A percentile compares a stretch with the other conserved stretches of the same genome.
Conservation (phyloP, 64 coral and sea anemone genomes). For the Acropora yongei region DNA sequence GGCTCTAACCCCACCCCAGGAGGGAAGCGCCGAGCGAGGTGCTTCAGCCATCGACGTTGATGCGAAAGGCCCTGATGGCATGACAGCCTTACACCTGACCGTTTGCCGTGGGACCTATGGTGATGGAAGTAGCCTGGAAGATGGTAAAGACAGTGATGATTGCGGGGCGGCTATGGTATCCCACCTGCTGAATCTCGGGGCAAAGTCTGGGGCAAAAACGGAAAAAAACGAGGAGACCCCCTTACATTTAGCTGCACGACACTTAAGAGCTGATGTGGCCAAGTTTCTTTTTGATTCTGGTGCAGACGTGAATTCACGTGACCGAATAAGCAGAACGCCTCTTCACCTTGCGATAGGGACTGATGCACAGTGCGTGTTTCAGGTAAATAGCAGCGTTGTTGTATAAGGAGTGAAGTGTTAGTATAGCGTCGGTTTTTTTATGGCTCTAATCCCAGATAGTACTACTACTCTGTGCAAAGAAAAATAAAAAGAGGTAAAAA, state of each 20-base stretch:
- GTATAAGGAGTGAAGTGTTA: too few relatives aligned
- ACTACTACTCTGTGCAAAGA: too few relatives aligned
- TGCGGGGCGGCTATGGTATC: conserved; percentile 92
- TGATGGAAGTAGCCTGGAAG: conserved; percentile 88
- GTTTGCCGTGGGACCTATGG: conserved; percentile 76
- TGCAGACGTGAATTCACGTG: conserved; percentile 86
- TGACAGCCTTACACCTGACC: conserved; percentile 86
- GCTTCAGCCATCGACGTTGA: conserved; percentile 67
- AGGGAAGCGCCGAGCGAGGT: conserved; percentile 62
- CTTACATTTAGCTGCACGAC: conserved; percentile 87
- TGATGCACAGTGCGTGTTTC: conserved; percentile 95
- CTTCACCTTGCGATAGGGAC: conserved; percentile 90
- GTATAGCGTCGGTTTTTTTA: too few relatives aligned
- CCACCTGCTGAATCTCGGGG: conserved; percentile 90
- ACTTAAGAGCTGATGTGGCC: conserved; percentile 90
- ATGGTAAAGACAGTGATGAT: conserved; percentile 96
- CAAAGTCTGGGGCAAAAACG: conserved; percentile 70
- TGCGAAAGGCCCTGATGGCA: conserved; percentile 91
- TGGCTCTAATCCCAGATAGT: too few relatives aligned
- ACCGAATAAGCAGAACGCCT: conserved; percentile 84
- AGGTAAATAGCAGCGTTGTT: conserved; percentile 62
- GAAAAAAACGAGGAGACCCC: conserved; percentile 84
- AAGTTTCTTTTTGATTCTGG: conserved; percentile 89
- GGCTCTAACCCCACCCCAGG: conserved; percentile 87
- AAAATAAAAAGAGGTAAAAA: too few relatives aligned